Base-by-base conservation (phyloP, 1,140 invertebrate genomes). In the Pogonognathellus flavescens region DNA sequence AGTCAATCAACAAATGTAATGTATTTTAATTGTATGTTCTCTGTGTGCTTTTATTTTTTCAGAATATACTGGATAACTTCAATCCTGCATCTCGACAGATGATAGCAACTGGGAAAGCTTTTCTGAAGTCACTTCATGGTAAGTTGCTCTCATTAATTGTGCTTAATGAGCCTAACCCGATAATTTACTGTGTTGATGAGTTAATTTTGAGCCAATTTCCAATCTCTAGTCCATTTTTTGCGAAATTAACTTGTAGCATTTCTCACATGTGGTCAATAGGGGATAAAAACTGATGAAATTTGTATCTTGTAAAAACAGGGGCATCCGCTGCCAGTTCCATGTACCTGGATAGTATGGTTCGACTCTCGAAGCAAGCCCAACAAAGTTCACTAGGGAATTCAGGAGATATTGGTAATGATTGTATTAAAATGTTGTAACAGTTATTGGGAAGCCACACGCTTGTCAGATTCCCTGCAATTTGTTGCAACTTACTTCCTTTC, bases 1-100 rank as follows among this genome's bases (percentile, higher is more conserved):
- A 41, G 31, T 41, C 31, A 41, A 41, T 41, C 6, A 41, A 41
- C n/a, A n/a, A n/a, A n/a, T n/a, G n/a, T n/a, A n/a, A 41, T 41
- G 31, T 41, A 6, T 41, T 3, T 6, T 41, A 41, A 1, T 41
- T 41, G 31, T 41, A 41, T 41, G 31, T 41, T 41, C 1, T 41
- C 2, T 41, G 6, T 41, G 31, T 41, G 31, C n/a, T n/a, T 18
- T 41, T 31, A n/a, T 76, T 31, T 76, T 76, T 95, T 88, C 94
- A 97, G 96, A 97, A 97, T 91, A 97, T 97, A 91, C 92, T 97
- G 93, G 96, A 97, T 90, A 97, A 97, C 92, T 97, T 97, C 92
- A 97, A 97, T 92, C 96, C 96, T 52, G 95, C 95, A 88, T 96
- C 96, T 9, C 92, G 96, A 89, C 96, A 97, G 92, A 94, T 97